Conservation (phyloP, 2,888 invertebrate species). For the Andrena flavipes region DNA sequence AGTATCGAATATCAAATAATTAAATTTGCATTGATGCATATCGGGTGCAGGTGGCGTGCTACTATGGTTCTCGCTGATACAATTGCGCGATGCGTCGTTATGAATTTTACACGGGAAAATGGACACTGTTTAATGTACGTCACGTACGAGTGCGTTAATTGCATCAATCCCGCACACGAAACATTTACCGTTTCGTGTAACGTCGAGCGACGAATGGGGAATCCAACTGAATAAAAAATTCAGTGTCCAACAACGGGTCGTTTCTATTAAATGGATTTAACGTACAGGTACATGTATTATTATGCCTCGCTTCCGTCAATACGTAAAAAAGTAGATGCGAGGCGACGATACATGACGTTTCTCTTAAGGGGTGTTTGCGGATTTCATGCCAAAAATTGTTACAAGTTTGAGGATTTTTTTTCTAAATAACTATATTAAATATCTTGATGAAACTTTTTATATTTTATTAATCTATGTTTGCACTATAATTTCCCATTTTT, state of each 20-base stretch:
- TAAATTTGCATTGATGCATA: not conserved
- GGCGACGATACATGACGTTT: too few species aligned
- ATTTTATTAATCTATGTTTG: too few species aligned
- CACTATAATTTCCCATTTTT: too few species aligned
- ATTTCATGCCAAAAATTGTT: too few species aligned
- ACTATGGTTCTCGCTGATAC: conserved; percentile 1
- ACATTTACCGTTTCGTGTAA: conserved; percentile 1
- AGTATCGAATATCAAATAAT: conserved; percentile 22
- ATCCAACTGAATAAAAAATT: conserved; percentile 12
- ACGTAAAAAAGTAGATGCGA: not conserved
- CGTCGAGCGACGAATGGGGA: not conserved
- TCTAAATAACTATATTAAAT: too few species aligned
- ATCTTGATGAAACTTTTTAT: too few species aligned
- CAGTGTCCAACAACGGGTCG: not conserved
- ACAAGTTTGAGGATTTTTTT: too few species aligned
- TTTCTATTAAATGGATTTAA: not conserved
- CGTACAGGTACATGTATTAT: not conserved
- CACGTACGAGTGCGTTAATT: conserved; percentile 15
- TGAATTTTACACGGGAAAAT: conserved; percentile 7
- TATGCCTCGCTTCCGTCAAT: not conserved
- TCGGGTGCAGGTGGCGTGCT: not conserved
- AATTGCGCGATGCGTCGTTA: conserved; percentile 18
- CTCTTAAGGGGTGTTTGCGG: too few species aligned
- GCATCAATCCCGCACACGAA: not conserved
- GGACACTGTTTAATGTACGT: conserved; percentile 28